These are phyloP conservation scores for Erebia palarica DNA, from an alignment of 2,888 invertebrate genomes.

Conservation along the genomic window DNA sequence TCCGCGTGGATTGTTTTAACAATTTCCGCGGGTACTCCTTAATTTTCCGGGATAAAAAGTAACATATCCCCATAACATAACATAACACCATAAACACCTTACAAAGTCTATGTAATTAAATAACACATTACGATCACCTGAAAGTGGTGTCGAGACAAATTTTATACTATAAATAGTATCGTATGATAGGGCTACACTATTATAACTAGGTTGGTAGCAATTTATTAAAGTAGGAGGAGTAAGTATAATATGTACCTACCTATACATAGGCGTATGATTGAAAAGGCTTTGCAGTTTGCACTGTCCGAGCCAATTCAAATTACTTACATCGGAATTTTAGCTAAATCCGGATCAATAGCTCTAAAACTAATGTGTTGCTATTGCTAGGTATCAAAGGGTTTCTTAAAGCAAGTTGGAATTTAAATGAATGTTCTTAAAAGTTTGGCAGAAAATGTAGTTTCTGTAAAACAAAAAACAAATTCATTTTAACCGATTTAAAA, in stretches of 20 bases:
- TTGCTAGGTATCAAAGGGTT: too few relatives aligned
- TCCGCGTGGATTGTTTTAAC: too few relatives aligned
- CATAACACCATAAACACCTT: conserved; percentile 1
- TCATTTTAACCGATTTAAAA: too few relatives aligned
- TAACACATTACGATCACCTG: conserved; percentile 19
- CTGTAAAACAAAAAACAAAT: too few relatives aligned
- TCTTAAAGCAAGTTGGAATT: too few relatives aligned
- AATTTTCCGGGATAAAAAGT: too few relatives aligned
- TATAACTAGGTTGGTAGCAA: conserved; percentile 27
- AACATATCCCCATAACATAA: too few relatives aligned
- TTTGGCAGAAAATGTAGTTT: too few relatives aligned
- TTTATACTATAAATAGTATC: neutral
- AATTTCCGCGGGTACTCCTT: too few relatives aligned
- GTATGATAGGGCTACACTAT: conserved; percentile 21
- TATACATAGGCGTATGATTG: conserved; percentile 30
- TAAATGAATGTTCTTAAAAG: too few relatives aligned
- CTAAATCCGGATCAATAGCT: neutral
- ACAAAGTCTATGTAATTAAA: conserved; percentile 7
- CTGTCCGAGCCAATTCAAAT: conserved; percentile 13
- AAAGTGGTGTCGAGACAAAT: neutral
- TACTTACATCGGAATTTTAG: neutral
- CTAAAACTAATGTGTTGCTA: neutral
- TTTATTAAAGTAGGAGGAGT: conserved; percentile 27
- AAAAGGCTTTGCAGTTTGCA: conserved; percentile 30
- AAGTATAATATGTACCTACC: conserved; percentile 7